Evolutionary conservation across 2,797 vertebrate species (phyloP), one percentile per base, ranked within the genome.

Genomic region (Gallinago solitaria): DNA sequence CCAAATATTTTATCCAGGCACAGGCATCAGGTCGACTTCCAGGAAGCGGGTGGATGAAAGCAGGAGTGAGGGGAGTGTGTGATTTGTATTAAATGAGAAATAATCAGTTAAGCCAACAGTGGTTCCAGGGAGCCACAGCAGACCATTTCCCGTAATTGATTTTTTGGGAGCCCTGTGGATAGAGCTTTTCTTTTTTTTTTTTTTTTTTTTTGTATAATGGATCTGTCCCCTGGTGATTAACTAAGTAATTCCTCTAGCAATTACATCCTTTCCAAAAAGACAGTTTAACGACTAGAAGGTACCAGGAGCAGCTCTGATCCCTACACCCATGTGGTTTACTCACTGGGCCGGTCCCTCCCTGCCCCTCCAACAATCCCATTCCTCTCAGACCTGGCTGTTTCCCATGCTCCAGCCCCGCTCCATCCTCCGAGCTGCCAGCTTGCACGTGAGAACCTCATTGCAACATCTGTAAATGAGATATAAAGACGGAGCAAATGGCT

Each of bases 221-320:
- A 88, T 96, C 91, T 95, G 84, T 97, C 81, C 86, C 88, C 16
- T 23, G 18, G 76, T 96, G 92, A 96, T 97, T 96, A 97, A 96
- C 87, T 89, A 87, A 96, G 60, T 96, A 96, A 95, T 97, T 95
- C 73, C 83, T 96, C 68, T 71, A 93, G 84, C 88, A 96, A 93
- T 97, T 97, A 86, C 51, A 75, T 74, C 68, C 61, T 89, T 74
- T 89, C 57, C 9, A 33, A 97, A 97, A 96, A 68, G 85, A 95
- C 91, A 74, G 74, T 71, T 88, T 92, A 41, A 12, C 87, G 85
- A 91, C 92, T 91, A 95, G 51, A 93, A 94, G 65, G 78, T 90
- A 53, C 86, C 5, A 11, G 41, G 59, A 96, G 85, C 83, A 68
- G 65, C 82, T 95, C 94, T 93, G 92, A 92, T 65, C 79, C 79